These are phyloP conservation scores for Otus sunia DNA, from an alignment of 2,113 vertebrate species.

Conservation along the genomic window DNA sequence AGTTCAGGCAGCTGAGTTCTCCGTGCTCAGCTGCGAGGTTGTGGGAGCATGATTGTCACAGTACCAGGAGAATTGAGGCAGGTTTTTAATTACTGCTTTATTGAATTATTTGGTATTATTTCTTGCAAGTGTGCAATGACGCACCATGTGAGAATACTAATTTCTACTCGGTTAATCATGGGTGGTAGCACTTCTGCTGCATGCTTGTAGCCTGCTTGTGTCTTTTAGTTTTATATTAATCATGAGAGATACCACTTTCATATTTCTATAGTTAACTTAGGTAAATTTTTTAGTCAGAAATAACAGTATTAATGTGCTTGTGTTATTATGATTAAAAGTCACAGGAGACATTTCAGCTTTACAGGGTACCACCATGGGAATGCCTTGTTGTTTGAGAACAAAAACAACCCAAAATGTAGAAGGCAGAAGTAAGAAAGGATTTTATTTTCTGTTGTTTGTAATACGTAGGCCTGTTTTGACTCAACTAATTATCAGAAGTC, in stretches of 20 bases:
- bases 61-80: conserved; percentile 59
- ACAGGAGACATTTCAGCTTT: background rate
- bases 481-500: conserved; percentile 21
- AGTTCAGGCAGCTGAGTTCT: conserved; percentile 47
- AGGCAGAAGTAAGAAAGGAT: background rate
- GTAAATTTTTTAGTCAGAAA: background rate
- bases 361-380: background rate
- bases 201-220: background rate
- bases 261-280: background rate
- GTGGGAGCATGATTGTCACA: conserved; percentile 52
- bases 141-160: conserved; percentile 57
- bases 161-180: conserved; percentile 44
- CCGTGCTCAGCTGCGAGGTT: conserved; percentile 42
- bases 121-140: conserved; percentile 46
- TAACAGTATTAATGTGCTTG: background rate
- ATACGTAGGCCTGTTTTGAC: background rate
- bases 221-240: background rate
- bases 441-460: conserved; percentile 7
- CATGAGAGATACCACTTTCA: background rate
- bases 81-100: conserved; percentile 68
- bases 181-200: background rate
- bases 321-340: background rate
- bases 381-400: background rate
- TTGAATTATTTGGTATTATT: conserved; percentile 70
- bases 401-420: background rate